Percentiles rank a stretch among this genome's conserved stretches.
Conservation (phyloP, 2,888 invertebrate genomes). For the Eustalomyia histrio region DNA sequence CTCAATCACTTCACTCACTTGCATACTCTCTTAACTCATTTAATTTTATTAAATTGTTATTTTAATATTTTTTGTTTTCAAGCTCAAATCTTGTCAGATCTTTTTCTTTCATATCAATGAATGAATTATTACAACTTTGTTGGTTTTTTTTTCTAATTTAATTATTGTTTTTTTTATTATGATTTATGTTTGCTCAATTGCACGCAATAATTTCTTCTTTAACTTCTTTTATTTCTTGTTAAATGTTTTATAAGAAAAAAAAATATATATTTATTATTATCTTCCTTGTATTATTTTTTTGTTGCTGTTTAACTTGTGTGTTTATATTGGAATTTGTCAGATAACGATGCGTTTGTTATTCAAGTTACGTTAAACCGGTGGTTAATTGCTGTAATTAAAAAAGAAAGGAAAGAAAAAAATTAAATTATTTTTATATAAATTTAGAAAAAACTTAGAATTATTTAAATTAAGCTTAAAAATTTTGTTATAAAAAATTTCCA, state of each 20-base stretch:
- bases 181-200: neutral
- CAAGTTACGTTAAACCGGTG: constrained; percentile 38
- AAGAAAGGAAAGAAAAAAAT: constrained; percentile 7
- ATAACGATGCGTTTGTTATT: constrained; percentile 39
- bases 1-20: neutral
- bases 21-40: neutral
- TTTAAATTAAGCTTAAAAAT: neutral
- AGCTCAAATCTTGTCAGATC: constrained; percentile 9
- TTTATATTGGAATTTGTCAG: constrained; percentile 54
- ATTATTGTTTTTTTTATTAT: neutral
- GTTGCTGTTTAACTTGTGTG: too few species aligned
- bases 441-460: neutral
- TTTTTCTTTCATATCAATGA: constrained; percentile 6
- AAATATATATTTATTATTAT: neutral
- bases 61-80: constrained; percentile 6
- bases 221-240: neutral
- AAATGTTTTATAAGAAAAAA: constrained; percentile 30
- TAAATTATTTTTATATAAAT: constrained; percentile 2
- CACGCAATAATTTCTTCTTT: constrained; percentile 7
- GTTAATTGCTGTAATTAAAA: constrained; percentile 64
- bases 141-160: neutral
- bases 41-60: constrained; percentile 3
- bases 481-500: too few species aligned
- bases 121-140: constrained; percentile 7
- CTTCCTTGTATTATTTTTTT: neutral